phyloP scores from a whole-genome alignment of 2,113 vertebrate species.

The Poicephalus gulielmi region DNA sequence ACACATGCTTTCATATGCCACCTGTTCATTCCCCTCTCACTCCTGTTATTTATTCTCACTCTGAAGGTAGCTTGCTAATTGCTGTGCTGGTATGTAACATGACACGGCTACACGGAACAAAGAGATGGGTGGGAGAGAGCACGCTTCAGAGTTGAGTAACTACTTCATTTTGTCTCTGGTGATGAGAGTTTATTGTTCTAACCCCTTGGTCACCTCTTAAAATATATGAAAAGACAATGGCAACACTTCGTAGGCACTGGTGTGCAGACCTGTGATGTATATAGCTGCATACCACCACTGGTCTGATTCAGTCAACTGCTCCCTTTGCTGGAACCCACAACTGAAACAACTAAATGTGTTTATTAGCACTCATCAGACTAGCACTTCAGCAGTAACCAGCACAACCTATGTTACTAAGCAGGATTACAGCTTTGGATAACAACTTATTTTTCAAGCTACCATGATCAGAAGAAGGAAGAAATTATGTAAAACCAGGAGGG shows the following conservation, averaged over 20 bases:
- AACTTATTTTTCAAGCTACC: neutral
- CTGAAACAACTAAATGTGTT: neutral
- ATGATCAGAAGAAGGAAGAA: neutral
- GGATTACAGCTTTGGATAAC: neutral
- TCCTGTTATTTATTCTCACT: slow-evolving; percentile 22
- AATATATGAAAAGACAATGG: neutral
- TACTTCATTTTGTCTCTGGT: neutral
- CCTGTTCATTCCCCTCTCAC: neutral
- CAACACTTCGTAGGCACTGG: neutral
- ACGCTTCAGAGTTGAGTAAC: neutral
- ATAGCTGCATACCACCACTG: neutral
- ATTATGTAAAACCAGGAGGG: neutral
- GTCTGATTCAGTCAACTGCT: neutral
- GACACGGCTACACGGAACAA: neutral
- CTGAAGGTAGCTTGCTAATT: neutral
- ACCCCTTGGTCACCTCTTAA: neutral
- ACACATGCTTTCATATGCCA: neutral
- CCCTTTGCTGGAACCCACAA: neutral
- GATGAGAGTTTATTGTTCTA: slow-evolving; percentile 2
- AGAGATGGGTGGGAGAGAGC: neutral
- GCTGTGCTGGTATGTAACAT: neutral
- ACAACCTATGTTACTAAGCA: neutral
- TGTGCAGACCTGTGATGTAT: neutral
- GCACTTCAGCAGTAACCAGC: neutral
- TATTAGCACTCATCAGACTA: neutral